phyloP scores from a whole-genome alignment of 2,113 vertebrate species.

The Oncorhynchus mykiss region DNA sequence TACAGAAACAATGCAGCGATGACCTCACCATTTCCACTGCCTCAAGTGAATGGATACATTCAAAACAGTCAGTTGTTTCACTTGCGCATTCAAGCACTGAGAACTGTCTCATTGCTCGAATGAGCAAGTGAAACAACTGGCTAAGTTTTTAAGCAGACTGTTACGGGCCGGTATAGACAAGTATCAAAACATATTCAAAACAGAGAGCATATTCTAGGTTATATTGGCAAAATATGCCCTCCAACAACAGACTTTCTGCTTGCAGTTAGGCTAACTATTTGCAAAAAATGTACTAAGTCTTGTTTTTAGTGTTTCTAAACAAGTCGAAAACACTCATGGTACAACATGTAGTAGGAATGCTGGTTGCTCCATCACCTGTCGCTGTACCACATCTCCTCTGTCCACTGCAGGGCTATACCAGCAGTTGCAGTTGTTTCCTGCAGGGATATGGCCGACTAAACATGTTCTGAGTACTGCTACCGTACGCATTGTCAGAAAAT shows the following conservation, averaged over 20 bases:
- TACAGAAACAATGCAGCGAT: slow-evolving; percentile 1
- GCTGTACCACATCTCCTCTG: not conserved
- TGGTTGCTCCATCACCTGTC: not conserved
- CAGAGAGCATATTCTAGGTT: not conserved
- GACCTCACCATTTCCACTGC: slow-evolving; percentile 2
- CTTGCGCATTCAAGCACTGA: not conserved
- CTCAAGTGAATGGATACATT: not conserved
- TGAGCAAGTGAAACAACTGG: not conserved
- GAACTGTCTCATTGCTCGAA: not conserved
- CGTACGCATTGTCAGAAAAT: not conserved
- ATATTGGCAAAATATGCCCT: not conserved
- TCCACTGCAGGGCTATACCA: not conserved
- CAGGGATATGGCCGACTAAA: slow-evolving; percentile 1
- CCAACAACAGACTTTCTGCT: no score
- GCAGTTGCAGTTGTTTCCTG: not conserved
- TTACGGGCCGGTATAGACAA: not conserved
- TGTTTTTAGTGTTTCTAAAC: not conserved
- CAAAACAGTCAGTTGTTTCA: not conserved
- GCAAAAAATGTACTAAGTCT: no score
- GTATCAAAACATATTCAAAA: not conserved
- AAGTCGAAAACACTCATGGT: not conserved
- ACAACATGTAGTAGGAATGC: not conserved
- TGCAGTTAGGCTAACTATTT: no score
- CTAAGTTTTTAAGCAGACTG: not conserved
- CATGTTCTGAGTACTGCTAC: not conserved